These are phyloP conservation scores for Murina feae DNA, from an alignment of 2,113 vertebrate genomes.

Conservation along the genomic window DNA sequence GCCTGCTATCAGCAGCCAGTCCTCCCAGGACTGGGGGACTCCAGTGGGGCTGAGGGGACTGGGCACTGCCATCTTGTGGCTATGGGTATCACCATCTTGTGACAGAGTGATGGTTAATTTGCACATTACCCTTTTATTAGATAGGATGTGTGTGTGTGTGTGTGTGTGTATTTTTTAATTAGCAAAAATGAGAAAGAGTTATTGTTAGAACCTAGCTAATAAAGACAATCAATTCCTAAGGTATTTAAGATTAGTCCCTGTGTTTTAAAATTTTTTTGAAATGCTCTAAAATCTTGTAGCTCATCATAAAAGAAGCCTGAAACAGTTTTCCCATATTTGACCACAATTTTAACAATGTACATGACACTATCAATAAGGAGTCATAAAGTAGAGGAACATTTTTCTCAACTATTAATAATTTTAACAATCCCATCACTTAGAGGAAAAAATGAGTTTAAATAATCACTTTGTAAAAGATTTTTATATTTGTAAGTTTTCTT, in stretches of 20 bases:
- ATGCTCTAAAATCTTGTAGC: background rate
- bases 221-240: background rate
- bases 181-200: slow-evolving; percentile 30
- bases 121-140: too few relatives aligned
- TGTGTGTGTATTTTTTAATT: too few relatives aligned
- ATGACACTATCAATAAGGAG: background rate
- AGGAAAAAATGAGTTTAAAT: slow-evolving; percentile 14
- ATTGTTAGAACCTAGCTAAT: background rate
- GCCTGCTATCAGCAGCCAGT: too few relatives aligned
- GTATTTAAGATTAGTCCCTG: slow-evolving; percentile 2
- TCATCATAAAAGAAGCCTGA: background rate
- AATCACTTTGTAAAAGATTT: background rate
- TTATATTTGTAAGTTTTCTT: slow-evolving; percentile 13
- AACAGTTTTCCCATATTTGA: background rate
- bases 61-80: too few relatives aligned
- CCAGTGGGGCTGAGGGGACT: too few relatives aligned
- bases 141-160: too few relatives aligned
- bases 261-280: background rate
- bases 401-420: background rate
- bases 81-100: too few relatives aligned
- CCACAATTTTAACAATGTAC: background rate
- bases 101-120: too few relatives aligned
- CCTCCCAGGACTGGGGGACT: too few relatives aligned
- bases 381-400: background rate
- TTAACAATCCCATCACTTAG: background rate